Base-by-base conservation (phyloP, 2,888 invertebrate species). In the Drosophila dives region DNA sequence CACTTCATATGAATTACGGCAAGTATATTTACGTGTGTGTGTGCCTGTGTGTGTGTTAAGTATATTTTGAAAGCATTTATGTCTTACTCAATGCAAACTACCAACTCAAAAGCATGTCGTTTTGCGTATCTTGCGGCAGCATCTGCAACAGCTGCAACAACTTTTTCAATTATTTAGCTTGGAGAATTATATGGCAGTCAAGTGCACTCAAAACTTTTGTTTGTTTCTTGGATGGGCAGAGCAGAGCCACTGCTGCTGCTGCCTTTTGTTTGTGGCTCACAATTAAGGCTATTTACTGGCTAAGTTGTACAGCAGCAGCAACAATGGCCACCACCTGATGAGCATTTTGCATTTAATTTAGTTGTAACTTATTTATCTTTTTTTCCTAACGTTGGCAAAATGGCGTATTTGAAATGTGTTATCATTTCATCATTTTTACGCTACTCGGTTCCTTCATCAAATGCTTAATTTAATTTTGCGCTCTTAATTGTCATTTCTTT, bases 371-470 rank as follows among this genome's bases (percentile, higher is more conserved):
- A 69, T 66, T 69, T 80, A 75, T 69, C 51, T 50, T 66, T 59
- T 66, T 59, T 34, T 26, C 50, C 54, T 55, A 58, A 36, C 53
- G 49, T 23, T 42, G 51, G 29, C 62, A 48, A 71, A 63, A 17
- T 58, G 55, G 62, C 63, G 67, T 55, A 68, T 74, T 36, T 58
- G 70, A 55, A 67, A 72, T 50, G 60, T 72, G 54, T 75, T 89
- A 83, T 89, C 79, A 86, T 85, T 85, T 86, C 74, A 86, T 85
- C 76, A 89, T 85, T 86, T 85, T 86, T 60, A 59, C 80, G 71
- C 80, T 64, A 61, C 65, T 54, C 70, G 66, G 80, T 58, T 64
- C 79, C 79, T 79, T 79, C 76, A 78, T 83, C 79, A 86, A 86
- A 86, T 77, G 73, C 76, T 81, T 86, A 77, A 86, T 72, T 83